Percentiles rank a stretch among this genome's conserved stretches.
Conservation (phyloP, 2,888 invertebrate genomes). For the Acanthosepion esculentum region DNA sequence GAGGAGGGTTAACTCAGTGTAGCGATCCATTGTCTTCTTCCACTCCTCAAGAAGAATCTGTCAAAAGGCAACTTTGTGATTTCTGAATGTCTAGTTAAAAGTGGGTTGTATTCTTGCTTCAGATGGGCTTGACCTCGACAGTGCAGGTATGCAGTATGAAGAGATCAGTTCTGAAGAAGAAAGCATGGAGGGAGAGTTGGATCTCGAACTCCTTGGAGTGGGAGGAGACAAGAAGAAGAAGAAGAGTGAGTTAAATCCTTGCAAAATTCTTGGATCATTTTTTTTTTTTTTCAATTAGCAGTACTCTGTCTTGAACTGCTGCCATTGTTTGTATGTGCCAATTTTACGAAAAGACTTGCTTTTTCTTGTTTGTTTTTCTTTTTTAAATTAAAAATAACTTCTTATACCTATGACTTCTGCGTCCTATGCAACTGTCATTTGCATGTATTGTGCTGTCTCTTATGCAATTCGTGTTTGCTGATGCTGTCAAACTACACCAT, state of each 20-base stretch:
- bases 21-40: too few species aligned
- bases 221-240: constrained; percentile 54
- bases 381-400: background rate
- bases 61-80: too few species aligned
- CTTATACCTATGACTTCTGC: background rate
- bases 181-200: constrained; percentile 61
- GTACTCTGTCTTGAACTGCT: background rate
- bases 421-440: background rate
- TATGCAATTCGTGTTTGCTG: background rate
- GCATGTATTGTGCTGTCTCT: background rate
- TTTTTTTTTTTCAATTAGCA: background rate
- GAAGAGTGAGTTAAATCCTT: constrained; percentile 50
- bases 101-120: background rate
- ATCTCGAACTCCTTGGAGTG: background rate
- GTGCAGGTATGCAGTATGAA: constrained; percentile 59
- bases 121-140: constrained; percentile 51
- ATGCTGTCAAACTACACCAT: background rate
- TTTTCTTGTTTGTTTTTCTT: background rate
- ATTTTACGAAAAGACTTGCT: background rate
- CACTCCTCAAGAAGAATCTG: too few species aligned
- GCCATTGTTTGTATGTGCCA: too few species aligned
- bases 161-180: constrained; percentile 71
- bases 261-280: too few species aligned
- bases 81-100: background rate
- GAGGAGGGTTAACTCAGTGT: too few species aligned